Percentiles rank a stretch among this genome's conserved stretches.
phyloP scores from a whole-genome alignment of 2,113 vertebrate species.

The Pteruthius melanotis region DNA sequence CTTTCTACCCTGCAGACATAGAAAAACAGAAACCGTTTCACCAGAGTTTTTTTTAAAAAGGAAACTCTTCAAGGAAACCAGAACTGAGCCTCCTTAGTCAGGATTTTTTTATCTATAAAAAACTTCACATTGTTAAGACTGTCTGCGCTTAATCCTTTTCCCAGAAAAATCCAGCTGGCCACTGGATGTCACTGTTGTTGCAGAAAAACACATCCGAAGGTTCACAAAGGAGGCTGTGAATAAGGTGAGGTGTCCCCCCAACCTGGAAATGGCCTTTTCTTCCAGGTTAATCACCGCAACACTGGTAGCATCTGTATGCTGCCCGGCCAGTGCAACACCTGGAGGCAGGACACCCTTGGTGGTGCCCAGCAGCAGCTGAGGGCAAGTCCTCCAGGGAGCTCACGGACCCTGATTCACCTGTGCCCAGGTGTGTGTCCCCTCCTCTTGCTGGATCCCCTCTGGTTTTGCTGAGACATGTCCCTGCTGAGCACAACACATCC shows the following conservation, averaged over 20 bases:
- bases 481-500: neutral
- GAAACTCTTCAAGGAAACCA: neutral
- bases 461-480: neutral
- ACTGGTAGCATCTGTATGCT: neutral
- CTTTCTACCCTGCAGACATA: fast-evolving
- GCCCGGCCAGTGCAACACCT: neutral
- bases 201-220: neutral
- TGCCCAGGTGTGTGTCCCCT: neutral
- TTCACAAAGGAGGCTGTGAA: conserved; percentile 6
- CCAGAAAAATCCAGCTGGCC: neutral
- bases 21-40: neutral
- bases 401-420: fast-evolving
- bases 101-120: neutral
- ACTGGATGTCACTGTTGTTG: conserved; percentile 63
- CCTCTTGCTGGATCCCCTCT: neutral
- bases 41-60: neutral
- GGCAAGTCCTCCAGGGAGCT: neutral
- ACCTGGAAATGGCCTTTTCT: neutral
- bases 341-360: neutral
- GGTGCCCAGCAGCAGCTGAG: neutral
- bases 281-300: neutral
- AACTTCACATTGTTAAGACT: neutral
- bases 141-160: fast-evolving
- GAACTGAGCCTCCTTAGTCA: neutral
- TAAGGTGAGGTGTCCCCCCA: neutral